These are phyloP conservation scores for Coccyzus lansbergi DNA, from an alignment of 2,797 vertebrate species.

Conservation along the genomic window DNA sequence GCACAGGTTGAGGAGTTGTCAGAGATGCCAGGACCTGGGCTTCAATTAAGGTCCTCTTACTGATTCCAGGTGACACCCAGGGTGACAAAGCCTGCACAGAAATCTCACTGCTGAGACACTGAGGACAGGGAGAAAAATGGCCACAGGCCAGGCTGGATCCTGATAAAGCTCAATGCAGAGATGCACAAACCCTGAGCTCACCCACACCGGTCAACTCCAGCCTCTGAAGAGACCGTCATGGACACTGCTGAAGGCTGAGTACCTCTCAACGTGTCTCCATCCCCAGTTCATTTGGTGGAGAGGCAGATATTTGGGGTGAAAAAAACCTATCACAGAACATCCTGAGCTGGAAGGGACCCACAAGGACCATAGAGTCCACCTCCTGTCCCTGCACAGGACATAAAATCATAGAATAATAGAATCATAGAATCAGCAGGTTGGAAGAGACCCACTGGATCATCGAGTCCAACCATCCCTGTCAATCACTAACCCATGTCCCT, in stretches of 20 bases:
- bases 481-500: too few relatives aligned
- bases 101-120: not conserved
- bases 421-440: too few relatives aligned
- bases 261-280: accelerated
- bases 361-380: too few relatives aligned
- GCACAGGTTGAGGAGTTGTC: not conserved
- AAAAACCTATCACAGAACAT: too few relatives aligned
- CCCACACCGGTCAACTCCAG: accelerated
- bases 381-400: too few relatives aligned
- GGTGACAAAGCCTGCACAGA: not conserved
- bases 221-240: accelerated
- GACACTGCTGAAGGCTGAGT: too few relatives aligned
- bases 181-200: not conserved
- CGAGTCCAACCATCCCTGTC: too few relatives aligned
- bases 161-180: not conserved
- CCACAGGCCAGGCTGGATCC: not conserved
- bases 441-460: too few relatives aligned
- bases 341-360: too few relatives aligned
- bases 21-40: not conserved
- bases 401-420: too few relatives aligned
- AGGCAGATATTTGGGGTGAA: not conserved
- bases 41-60: not conserved
- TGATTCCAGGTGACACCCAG: not conserved
- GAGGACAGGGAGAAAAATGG: not conserved
- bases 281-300: not conserved